Conservation (phyloP, 2,888 invertebrate genomes). For the Cyclophora punctaria region DNA sequence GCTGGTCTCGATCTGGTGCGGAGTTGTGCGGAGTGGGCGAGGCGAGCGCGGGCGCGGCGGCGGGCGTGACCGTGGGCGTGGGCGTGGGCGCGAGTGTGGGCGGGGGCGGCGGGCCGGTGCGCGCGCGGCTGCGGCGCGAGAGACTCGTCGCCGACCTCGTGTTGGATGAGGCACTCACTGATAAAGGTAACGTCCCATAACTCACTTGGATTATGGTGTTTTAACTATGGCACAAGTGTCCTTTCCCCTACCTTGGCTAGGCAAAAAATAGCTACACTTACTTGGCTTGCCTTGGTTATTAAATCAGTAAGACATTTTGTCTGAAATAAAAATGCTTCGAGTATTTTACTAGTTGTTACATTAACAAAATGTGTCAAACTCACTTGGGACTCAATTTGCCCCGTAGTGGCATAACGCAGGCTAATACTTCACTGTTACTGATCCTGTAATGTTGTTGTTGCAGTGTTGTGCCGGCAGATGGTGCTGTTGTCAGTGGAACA, state of each 20-base stretch:
- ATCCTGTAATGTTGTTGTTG: conserved; percentile 27
- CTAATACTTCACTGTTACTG: too few relatives aligned
- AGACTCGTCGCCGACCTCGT: conserved; percentile 40
- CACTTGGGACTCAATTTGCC: too few relatives aligned
- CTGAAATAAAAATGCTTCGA: too few relatives aligned
- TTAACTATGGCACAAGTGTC: too few relatives aligned
- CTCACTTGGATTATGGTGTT: too few relatives aligned
- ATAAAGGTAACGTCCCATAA: conserved; percentile 40
- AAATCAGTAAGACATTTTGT: too few relatives aligned
- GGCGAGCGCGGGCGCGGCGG: conserved; percentile 15
- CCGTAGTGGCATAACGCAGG: too few relatives aligned
- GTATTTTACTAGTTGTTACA: too few relatives aligned
- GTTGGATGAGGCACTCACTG: conserved; percentile 53
- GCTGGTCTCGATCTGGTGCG: background rate
- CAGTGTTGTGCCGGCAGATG: conserved; percentile 71
- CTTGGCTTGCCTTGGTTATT: too few relatives aligned
- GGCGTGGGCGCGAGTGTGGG: conserved; percentile 4
- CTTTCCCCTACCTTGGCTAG: too few relatives aligned
- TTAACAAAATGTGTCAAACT: too few relatives aligned
- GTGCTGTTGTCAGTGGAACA: conserved; percentile 72
- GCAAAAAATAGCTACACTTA: too few relatives aligned
- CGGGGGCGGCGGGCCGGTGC: conserved; percentile 3
- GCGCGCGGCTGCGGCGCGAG: conserved; percentile 16
- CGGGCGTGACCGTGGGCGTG: conserved; percentile 23
- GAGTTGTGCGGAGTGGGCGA: conserved; percentile 25